phyloP scores from a whole-genome alignment of 2,113 vertebrate genomes.

The Australoheros scitulus region DNA sequence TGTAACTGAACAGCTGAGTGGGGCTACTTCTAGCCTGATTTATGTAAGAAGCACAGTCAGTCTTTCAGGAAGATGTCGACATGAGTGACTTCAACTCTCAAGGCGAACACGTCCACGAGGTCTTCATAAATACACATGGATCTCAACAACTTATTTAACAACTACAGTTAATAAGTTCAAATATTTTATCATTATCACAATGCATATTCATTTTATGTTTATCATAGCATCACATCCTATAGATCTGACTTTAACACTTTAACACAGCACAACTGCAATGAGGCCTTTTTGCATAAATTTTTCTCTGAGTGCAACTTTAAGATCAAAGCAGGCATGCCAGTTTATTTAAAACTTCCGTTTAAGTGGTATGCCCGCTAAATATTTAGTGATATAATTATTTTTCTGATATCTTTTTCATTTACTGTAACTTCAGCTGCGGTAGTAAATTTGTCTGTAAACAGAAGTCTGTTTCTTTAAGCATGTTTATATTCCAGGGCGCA shows the following conservation, averaged over 20 bases:
- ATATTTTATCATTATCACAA: background rate
- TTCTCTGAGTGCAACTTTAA: background rate
- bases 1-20: background rate
- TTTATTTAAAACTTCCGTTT: background rate
- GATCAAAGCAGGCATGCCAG: background rate
- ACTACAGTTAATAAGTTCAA: background rate
- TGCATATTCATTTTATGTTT: too few relatives aligned
- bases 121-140: background rate
- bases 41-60: slow-evolving; percentile 15
- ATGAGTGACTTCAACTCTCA: slow-evolving; percentile 3
- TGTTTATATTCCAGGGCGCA: background rate
- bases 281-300: background rate
- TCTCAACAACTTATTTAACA: background rate
- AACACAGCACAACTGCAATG: background rate
- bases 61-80: background rate
- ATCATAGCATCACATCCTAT: too few relatives aligned
- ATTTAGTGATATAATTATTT: background rate
- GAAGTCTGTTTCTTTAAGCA: background rate
- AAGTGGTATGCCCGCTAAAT: background rate
- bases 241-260: background rate
- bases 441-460: background rate
- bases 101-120: slow-evolving; percentile 10
- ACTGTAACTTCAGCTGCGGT: background rate
- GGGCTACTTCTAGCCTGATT: slow-evolving; percentile 4
- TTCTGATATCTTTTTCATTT: background rate